Evolutionary conservation across 2,888 invertebrate genomes (phyloP).

Genomic region (Masnerella sp.): DNA sequence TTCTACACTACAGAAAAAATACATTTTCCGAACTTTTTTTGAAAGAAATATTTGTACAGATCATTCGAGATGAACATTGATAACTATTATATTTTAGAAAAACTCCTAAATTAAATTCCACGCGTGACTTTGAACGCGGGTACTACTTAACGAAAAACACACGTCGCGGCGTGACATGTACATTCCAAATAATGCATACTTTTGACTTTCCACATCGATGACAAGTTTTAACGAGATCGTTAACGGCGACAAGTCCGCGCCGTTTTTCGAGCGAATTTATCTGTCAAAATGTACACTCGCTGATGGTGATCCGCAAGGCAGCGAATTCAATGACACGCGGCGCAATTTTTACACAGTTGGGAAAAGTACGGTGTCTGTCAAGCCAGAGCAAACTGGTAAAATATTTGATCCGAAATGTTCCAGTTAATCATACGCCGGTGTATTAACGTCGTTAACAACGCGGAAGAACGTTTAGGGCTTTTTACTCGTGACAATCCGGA

Average conservation of each 20-base stretch:
- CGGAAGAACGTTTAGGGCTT: not conserved
- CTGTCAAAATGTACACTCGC: constrained; percentile 57
- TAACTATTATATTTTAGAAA: not conserved
- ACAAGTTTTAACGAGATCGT: constrained; percentile 63
- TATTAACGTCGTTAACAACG: constrained; percentile 11
- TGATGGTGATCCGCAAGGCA: constrained; percentile 49
- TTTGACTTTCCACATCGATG: constrained; percentile 59
- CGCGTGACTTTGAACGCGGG: constrained; percentile 36
- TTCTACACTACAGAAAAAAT: too few relatives aligned
- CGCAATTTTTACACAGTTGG: constrained; percentile 41
- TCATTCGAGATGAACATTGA: not conserved
- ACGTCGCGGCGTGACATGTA: constrained; percentile 55
- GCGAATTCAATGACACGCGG: constrained; percentile 47
- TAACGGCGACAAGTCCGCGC: constrained; percentile 58
- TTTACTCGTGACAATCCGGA: too few relatives aligned
- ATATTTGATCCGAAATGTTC: constrained; percentile 38
- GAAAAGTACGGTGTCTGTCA: constrained; percentile 47
- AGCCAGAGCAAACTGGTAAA: constrained; percentile 23
- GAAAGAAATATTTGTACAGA: too few relatives aligned
- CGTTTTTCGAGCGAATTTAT: constrained; percentile 60
- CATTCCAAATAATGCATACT: constrained; percentile 59
- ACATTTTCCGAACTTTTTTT: too few relatives aligned
- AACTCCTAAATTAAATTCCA: constrained; percentile 15
- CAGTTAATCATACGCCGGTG: constrained; percentile 18
- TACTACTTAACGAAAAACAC: constrained; percentile 49